Evolutionary conservation across 2,797 vertebrate species (phyloP).

Genomic region (Periophthalmus magnuspinnatus): DNA sequence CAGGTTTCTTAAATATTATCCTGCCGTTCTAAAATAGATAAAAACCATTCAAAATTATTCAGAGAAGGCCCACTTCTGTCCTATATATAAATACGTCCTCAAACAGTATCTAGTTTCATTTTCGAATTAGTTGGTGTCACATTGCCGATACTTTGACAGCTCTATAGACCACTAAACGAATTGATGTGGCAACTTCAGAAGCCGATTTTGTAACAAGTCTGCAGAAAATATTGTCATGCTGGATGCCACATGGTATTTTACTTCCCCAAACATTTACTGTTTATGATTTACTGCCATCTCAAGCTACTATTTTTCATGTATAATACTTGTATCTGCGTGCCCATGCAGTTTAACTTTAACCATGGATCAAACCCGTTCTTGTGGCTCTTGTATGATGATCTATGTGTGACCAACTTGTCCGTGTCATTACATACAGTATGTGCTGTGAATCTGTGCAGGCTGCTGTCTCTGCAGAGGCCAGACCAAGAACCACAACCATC

Average conservation of each 20-base stretch:
- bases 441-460: constrained; percentile 56
- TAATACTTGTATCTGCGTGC: not conserved
- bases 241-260: not conserved
- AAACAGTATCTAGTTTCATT: no score
- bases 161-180: no score
- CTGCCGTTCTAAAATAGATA: no score
- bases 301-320: no score
- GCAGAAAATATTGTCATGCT: not conserved
- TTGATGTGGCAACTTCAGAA: not conserved
- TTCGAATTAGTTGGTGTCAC: no score
- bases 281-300: not conserved
- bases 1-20: no score
- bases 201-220: not conserved
- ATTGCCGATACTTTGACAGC: no score
- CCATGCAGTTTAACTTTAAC: not conserved
- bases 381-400: constrained; percentile 6
- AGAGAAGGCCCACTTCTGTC: no score
- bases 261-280: not conserved
- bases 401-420: constrained; percentile 35
- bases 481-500: constrained; percentile 12
- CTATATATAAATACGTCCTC: no score
- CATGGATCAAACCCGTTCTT: not conserved
- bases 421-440: constrained; percentile 48
- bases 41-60: no score
- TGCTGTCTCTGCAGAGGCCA: constrained; percentile 26